Evolutionary conservation across 2,888 invertebrate species (phyloP), one percentile per base, ranked within the genome.

Genomic region (Aspidiotus destructor): DNA sequence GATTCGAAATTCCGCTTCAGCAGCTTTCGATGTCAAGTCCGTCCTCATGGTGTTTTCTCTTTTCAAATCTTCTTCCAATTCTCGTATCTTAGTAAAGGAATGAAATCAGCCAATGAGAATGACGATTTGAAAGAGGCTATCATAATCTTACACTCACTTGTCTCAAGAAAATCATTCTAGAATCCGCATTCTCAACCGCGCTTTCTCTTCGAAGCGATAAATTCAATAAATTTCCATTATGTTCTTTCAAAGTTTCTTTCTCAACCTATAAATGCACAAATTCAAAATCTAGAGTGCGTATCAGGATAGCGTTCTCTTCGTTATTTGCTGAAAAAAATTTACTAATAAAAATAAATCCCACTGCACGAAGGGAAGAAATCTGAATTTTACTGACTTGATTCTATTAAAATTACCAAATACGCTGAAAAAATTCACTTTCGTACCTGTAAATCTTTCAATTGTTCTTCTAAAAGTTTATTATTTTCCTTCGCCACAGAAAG

Each of bases 401-500:
- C 5, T 5, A 28, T 28, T 5, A 28, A 28, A 28, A 28, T 28
- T n/a, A 48, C 48, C 48, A 48, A 48, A 13, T 13, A 54, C 15
- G 16, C 52, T 10, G 17, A 3, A 42, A 41, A 61, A 41, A 42
- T 6, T 10, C 11, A 15, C 1, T 6, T n/a, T 15, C n/a, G 13
- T 42, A 69, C 68, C 61, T 69, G 68, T n/a, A 69, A 54, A 69
- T 69, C 68, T 41, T 55, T 69, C 28, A 69, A 40, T 41, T 69
- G 68, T 48, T 62, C 68, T 42, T 69, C 68, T 28, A 69, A 42
- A 54, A 69, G 41, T 57, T 69, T 69, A 8, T 52, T 48, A 69
- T 61, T 54, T 11, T 61, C 68, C 44, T 62, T 69, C 41, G 55
- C 7, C 8, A 62, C 42, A 40, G 53, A 48, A 41, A 62, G 28